These are phyloP conservation scores for Acholoe squamosa DNA, from an alignment of 2,888 invertebrate genomes.

Conservation along the genomic window DNA sequence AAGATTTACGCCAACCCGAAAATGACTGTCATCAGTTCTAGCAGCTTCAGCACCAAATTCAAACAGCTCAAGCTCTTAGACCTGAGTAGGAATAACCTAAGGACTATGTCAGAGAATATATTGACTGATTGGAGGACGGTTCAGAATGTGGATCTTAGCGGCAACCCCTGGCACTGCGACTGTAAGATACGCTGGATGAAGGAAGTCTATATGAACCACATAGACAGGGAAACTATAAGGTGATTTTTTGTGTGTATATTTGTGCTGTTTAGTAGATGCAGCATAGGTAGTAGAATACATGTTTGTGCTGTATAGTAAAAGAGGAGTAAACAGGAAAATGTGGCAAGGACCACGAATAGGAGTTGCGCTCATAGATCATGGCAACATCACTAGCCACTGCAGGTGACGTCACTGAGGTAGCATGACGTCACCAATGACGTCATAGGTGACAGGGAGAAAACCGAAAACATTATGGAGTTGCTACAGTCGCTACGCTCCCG, in stretches of 20 bases:
- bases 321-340: no score
- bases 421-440: no score
- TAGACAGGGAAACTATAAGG: conserved; percentile 16
- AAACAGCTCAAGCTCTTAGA: background rate
- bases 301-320: no score
- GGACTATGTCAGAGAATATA: background rate
- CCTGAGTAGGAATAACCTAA: conserved; percentile 42
- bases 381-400: no score
- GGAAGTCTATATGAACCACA: conserved; percentile 17
- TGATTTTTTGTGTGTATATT: background rate
- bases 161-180: conserved; percentile 57
- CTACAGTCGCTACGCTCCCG: no score
- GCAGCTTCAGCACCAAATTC: background rate
- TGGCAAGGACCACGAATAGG: no score
- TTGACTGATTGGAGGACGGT: background rate
- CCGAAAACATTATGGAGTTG: no score
- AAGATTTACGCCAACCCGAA: background rate
- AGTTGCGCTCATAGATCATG: no score
- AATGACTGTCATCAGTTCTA: background rate
- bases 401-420: no score
- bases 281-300: no score
- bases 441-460: no score
- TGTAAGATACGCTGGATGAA: conserved; percentile 37
- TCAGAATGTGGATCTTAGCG: conserved; percentile 9
- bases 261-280: no score